Base-by-base conservation (phyloP, 2,888 invertebrate species). In the Tuberolachnus salignus region DNA sequence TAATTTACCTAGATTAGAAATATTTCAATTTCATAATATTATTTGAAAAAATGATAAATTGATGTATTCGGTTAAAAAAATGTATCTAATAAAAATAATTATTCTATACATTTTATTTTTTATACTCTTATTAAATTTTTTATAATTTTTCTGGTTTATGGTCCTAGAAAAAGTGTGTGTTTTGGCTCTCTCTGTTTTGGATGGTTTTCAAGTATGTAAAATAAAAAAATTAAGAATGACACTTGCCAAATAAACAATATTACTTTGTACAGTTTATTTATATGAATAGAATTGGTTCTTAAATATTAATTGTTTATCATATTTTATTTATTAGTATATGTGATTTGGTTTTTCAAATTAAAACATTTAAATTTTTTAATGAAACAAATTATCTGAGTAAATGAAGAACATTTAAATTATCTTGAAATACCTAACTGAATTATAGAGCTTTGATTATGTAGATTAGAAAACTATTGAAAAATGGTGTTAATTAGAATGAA, bases 131-230 rank as follows among this genome's bases (percentile, higher is more conserved):
- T 16, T 23, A 23, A 46, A 19, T n/a, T 73, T 51, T 63, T 53
- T 8, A 19, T 59, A 13, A 57, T 26, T 3, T 26, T 26, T 63
- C 42, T 42, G 23, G 14, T 16, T 11, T 63, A 63, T 55, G 14
- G 11, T 13, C 19, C 23, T 55, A 55, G 21, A 16, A 66, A 57
- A 75, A 57, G 19, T 26, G 46, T 66, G 19, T 55, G 26, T 66
- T 74, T 75, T 75, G 75, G 75, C 66, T 66, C 66, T 66, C 66
- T 55, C 19, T 51, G 14, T 78, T 14, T 78, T 78, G 78, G 78
- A 78, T 19, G 8, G 49, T 57, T 69, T 67, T 67, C 78, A 78
- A 78, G 63, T 73, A 63, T 73, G 42, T 63, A 73, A 42, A 51
- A 53, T 44, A 71, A 63, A 61, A 46, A 59, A 61, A 59, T 46